phyloP scores from a whole-genome alignment of 2,888 invertebrate species.

The Pogonocherus hispidulus region DNA sequence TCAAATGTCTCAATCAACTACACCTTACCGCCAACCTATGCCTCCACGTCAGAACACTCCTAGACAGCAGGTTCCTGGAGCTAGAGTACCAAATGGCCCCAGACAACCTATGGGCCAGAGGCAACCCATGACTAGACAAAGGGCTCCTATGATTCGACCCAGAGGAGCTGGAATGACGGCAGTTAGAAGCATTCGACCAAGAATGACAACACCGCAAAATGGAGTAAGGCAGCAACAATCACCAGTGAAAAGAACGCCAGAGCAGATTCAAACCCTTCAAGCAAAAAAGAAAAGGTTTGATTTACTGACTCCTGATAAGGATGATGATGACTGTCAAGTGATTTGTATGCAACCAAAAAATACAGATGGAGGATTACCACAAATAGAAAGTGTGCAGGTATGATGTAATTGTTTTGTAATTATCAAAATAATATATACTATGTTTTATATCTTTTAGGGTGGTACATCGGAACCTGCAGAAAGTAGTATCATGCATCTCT shows the following conservation, averaged over 20 bases:
- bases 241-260: constrained; percentile 58
- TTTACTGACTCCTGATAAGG: constrained; percentile 78
- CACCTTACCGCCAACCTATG: constrained; percentile 14
- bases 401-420: background rate
- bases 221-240: constrained; percentile 46
- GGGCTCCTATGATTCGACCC: constrained; percentile 56
- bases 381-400: constrained; percentile 83
- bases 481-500: constrained; percentile 76
- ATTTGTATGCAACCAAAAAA: constrained; percentile 82
- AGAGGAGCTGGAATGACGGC: constrained; percentile 54
- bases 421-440: background rate
- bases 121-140: constrained; percentile 46
- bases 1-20: constrained; percentile 42
- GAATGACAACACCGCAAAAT: constrained; percentile 51
- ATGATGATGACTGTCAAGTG: constrained; percentile 82
- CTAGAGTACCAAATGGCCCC: constrained; percentile 61
- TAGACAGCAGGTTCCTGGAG: constrained; percentile 58
- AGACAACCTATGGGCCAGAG: constrained; percentile 52
- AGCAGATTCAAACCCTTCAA: constrained; percentile 66
- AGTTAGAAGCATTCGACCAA: constrained; percentile 52
- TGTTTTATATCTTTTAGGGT: constrained; percentile 52
- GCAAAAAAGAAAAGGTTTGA: constrained; percentile 73
- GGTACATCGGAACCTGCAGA: constrained; percentile 63
- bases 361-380: constrained; percentile 75
- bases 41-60: constrained; percentile 54